These are phyloP conservation scores for Cephus spinipes DNA, from an alignment of 2,888 invertebrate genomes.

Conservation along the genomic window DNA sequence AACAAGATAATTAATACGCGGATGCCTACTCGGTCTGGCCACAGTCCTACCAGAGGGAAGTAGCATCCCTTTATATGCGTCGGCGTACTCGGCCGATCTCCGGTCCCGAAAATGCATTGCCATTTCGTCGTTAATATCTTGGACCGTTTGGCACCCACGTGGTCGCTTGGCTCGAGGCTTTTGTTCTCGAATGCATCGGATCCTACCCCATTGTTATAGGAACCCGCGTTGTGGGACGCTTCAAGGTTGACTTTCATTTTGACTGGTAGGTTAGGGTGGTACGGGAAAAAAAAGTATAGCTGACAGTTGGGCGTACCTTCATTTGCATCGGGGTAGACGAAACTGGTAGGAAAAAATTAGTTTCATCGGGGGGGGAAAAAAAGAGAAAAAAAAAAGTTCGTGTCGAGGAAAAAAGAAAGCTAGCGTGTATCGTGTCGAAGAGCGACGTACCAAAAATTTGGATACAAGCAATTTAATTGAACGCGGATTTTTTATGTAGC, in stretches of 20 bases:
- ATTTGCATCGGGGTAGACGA: neutral
- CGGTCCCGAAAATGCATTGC: slow-evolving; percentile 3
- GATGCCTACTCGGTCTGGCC: slow-evolving; percentile 33
- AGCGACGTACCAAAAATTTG: neutral
- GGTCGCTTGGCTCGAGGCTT: neutral
- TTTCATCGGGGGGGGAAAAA: neutral
- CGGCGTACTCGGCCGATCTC: slow-evolving; percentile 14
- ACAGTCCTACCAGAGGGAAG: neutral
- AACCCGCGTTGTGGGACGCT: neutral
- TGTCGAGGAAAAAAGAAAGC: neutral
- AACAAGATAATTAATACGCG: slow-evolving; percentile 61
- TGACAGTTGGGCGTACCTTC: neutral
- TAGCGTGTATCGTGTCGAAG: neutral
- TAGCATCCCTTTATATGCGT: slow-evolving; percentile 12
- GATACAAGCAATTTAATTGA: neutral
- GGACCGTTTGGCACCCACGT: neutral
- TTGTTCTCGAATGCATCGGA: neutral
- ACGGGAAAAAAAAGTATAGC: neutral
- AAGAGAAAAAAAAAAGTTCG: neutral
- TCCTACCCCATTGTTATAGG: neutral
- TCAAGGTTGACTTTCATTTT: neutral
- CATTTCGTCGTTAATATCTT: slow-evolving; percentile 1
- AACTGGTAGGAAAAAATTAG: neutral
- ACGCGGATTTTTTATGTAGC: neutral
- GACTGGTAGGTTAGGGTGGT: neutral